Conservation (phyloP, 2,888 invertebrate genomes). For the Parnassius mnemosyne region DNA sequence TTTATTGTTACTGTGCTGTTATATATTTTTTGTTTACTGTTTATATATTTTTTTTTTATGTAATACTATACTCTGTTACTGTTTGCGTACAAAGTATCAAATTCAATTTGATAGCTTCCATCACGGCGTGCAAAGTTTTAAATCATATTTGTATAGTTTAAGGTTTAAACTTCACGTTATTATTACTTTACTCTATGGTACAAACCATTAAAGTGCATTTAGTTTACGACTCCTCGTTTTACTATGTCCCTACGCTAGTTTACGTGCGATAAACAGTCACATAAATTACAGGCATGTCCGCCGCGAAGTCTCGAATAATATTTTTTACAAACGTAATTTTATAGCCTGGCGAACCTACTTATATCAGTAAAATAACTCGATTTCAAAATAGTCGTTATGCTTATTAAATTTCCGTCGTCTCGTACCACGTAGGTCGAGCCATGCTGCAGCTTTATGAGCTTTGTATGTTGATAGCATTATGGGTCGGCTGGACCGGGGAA, state of each 20-base stretch:
- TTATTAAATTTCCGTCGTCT: neutral
- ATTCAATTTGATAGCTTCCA: neutral
- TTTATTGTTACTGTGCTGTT: too few species aligned
- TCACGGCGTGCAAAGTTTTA: neutral
- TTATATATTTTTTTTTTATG: too few species aligned
- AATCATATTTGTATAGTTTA: neutral
- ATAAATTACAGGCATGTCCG: neutral
- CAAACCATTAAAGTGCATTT: constrained; percentile 2
- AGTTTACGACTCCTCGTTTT: constrained; percentile 5
- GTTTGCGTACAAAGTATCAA: neutral
- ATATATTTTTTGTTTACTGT: too few species aligned
- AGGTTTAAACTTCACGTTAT: neutral
- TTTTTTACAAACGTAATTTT: neutral
- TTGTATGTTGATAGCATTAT: too few species aligned
- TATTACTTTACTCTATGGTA: too few species aligned
- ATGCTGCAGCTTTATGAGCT: neutral
- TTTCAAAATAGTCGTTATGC: too few species aligned
- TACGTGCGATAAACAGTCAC: neutral
- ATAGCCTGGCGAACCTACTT: neutral
- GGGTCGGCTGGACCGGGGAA: too few species aligned
- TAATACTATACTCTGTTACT: neutral
- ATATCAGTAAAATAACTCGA: too few species aligned
- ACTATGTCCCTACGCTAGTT: neutral
- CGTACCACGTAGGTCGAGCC: neutral
- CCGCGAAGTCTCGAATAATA: neutral